phyloP scores from a whole-genome alignment of 2,113 vertebrate species.

The Vanacampus margaritifer region DNA sequence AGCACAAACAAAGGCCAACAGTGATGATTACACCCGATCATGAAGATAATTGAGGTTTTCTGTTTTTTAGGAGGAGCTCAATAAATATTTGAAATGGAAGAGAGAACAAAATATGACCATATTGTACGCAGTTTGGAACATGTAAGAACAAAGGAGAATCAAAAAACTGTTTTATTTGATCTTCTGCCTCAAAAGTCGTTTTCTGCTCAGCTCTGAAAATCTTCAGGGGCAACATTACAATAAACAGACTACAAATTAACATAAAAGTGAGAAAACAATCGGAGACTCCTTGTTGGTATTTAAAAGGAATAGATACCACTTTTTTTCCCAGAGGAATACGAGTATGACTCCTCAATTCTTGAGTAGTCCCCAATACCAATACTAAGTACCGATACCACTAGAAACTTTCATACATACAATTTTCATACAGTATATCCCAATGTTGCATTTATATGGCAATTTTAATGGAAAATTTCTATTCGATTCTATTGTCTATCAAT shows the following conservation, averaged over 20 bases:
- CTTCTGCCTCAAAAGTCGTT: not conserved
- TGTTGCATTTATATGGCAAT: too few species aligned
- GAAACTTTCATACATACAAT: too few species aligned
- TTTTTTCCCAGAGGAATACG: too few species aligned
- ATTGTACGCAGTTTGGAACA: not conserved
- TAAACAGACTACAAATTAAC: not conserved
- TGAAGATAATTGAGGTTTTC: not conserved
- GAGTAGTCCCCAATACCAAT: too few species aligned
- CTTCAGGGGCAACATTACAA: not conserved
- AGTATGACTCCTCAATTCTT: too few species aligned
- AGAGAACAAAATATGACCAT: not conserved
- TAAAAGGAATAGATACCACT: too few species aligned
- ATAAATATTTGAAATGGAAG: constrained; percentile 5
- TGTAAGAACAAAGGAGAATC: not conserved
- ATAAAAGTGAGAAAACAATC: not conserved
- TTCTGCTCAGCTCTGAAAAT: not conserved
- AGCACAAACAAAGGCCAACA: constrained; percentile 23
- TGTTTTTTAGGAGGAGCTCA: not conserved
- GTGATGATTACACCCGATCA: constrained; percentile 6
- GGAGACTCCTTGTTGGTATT: too few species aligned
- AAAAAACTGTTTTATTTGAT: not conserved
- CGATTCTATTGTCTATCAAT: too few species aligned
- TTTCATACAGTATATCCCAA: too few species aligned
- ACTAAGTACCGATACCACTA: too few species aligned
- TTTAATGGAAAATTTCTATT: too few species aligned